Conservation (phyloP, 2,797 vertebrate genomes). For the Sebastes vulpes region DNA sequence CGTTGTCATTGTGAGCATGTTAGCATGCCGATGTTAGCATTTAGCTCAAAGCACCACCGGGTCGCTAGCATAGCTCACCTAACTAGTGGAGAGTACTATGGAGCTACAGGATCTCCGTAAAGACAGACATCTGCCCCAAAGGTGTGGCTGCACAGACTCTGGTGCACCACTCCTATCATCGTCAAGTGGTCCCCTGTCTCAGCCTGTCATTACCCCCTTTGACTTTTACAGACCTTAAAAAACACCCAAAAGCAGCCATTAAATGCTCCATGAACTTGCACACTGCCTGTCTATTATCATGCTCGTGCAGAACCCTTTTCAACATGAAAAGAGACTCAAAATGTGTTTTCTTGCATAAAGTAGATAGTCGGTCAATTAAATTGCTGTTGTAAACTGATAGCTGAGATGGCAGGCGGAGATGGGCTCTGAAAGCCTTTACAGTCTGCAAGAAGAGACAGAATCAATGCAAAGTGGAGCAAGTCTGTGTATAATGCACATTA, state of each 20-base stretch:
- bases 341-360: constrained; percentile 6
- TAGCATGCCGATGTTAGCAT: background rate
- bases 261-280: constrained; percentile 4
- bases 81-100: background rate
- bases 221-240: constrained; percentile 8
- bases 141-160: constrained; percentile 32
- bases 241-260: constrained; percentile 11
- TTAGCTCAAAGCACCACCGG: too few species aligned
- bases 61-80: background rate
- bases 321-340: constrained; percentile 4
- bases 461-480: constrained; percentile 68
- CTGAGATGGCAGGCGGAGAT: constrained; percentile 47
- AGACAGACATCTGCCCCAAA: constrained; percentile 11
- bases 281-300: background rate
- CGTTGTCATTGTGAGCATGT: background rate
- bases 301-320: background rate
- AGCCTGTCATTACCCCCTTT: constrained; percentile 49
- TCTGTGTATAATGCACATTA: constrained; percentile 71
- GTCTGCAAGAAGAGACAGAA: constrained; percentile 69
- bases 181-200: constrained; percentile 6
- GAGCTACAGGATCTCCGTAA: background rate
- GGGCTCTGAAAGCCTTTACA: constrained; percentile 61
- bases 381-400: constrained; percentile 60
- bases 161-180: constrained; percentile 33
- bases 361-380: constrained; percentile 59